phyloP scores from a whole-genome alignment of 2,113 vertebrate genomes.

The Toxostoma redivivum region DNA sequence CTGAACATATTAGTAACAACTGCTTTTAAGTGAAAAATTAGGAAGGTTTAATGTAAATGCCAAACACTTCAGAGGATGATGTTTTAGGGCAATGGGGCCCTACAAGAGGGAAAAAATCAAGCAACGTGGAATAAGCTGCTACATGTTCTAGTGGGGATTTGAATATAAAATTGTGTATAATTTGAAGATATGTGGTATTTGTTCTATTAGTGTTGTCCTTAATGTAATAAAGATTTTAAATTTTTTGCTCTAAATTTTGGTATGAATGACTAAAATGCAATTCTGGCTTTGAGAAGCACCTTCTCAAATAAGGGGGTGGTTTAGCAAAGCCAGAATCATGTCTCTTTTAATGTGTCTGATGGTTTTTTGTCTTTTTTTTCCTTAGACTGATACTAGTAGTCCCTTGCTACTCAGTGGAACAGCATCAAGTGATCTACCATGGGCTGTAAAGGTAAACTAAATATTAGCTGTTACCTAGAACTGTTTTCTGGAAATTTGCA shows the following conservation, averaged over 20 bases:
- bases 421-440: constrained; percentile 77
- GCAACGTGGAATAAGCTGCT: neutral
- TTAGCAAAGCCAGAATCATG: neutral
- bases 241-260: neutral
- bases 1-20: neutral
- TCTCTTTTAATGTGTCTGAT: neutral
- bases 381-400: constrained; percentile 86
- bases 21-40: neutral
- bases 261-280: neutral
- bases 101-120: neutral
- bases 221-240: neutral
- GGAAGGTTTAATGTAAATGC: neutral
- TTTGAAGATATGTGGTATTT: neutral
- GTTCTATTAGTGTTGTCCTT: neutral
- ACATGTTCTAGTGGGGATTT: neutral
- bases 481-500: neutral
- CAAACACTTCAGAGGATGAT: neutral
- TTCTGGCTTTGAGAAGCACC: neutral
- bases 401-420: constrained; percentile 79
- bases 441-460: constrained; percentile 90
- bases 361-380: neutral
- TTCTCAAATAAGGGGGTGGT: neutral
- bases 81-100: neutral
- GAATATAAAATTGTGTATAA: neutral
- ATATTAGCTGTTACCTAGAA: neutral